A percentile compares a stretch with the other conserved stretches of the same genome.
Conservation (phyloP, 92 coral and sea anemone species). For the Galaxea fascicularis region DNA sequence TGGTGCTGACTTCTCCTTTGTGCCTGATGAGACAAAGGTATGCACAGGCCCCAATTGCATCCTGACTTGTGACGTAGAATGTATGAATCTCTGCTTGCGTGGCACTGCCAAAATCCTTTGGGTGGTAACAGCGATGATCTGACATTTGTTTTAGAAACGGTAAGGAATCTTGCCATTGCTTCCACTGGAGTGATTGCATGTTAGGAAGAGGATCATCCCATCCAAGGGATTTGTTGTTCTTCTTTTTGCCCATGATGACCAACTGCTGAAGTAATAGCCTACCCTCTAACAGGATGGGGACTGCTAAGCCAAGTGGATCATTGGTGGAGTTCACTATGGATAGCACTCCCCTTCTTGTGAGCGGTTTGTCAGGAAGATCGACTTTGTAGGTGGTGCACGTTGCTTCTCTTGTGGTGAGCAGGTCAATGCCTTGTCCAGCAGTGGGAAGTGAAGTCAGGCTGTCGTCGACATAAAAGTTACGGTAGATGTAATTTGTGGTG, state of each 20-base stretch:
- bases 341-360: conserved; percentile 58
- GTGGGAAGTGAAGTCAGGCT: conserved; percentile 51
- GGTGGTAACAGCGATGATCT: conserved; percentile 42
- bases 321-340: conserved; percentile 53
- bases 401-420: conserved; percentile 41
- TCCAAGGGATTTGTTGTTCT: background rate
- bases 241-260: conserved; percentile 46
- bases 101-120: conserved; percentile 26
- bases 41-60: conserved; percentile 46
- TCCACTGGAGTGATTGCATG: conserved; percentile 33
- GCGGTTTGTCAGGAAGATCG: conserved; percentile 40
- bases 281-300: conserved; percentile 43
- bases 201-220: conserved; percentile 70
- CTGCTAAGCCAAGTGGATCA: conserved; percentile 57
- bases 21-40: conserved; percentile 38
- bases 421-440: conserved; percentile 21
- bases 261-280: conserved; percentile 44
- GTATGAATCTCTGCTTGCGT: conserved; percentile 48
- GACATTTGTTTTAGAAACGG: conserved; percentile 29
- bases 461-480: conserved; percentile 54
- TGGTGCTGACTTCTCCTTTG: conserved; percentile 25
- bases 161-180: conserved; percentile 39
- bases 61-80: conserved; percentile 56
- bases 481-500: conserved; percentile 35
- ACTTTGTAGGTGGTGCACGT: conserved; percentile 48